A percentile compares a stretch with the other conserved stretches of the same genome.
Evolutionary conservation across 2,113 vertebrate species (phyloP).

Genomic region (Psittacula cyanocephala): DNA sequence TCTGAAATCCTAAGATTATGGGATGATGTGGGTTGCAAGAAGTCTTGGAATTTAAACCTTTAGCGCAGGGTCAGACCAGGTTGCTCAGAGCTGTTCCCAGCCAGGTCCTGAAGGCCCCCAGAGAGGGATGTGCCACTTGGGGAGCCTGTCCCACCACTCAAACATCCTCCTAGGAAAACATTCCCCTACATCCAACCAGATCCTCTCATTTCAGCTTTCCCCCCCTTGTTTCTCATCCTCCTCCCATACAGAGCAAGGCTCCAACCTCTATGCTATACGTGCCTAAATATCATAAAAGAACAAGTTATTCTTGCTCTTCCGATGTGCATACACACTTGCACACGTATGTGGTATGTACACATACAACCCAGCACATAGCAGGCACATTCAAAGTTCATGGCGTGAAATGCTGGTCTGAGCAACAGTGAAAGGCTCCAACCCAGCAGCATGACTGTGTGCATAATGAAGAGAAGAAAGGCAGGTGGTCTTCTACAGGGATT

Average conservation of each 20-base stretch:
- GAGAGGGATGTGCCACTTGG: background rate
- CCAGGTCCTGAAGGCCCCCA: background rate
- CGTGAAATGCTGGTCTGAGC: background rate
- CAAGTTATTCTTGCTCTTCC: background rate
- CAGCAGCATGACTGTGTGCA: rapidly evolving
- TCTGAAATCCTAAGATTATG: background rate
- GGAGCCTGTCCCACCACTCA: background rate
- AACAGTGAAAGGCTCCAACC: background rate
- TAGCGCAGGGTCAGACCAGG: background rate
- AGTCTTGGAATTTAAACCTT: background rate
- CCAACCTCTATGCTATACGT: rapidly evolving
- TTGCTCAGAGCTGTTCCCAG: background rate
- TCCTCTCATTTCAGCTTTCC: rapidly evolving
- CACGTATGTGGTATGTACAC: rapidly evolving
- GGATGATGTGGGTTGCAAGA: background rate
- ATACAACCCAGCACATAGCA: background rate
- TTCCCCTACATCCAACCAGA: background rate
- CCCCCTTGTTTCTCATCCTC: background rate
- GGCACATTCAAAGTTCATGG: rapidly evolving
- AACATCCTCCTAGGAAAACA: background rate
- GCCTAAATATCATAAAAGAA: background rate
- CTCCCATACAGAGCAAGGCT: background rate
- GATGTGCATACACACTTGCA: background rate
- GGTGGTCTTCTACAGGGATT: background rate
- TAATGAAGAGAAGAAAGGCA: background rate